Evolutionary conservation across 2,888 invertebrate species (phyloP).

Genomic region (Parnassius glacialis): DNA sequence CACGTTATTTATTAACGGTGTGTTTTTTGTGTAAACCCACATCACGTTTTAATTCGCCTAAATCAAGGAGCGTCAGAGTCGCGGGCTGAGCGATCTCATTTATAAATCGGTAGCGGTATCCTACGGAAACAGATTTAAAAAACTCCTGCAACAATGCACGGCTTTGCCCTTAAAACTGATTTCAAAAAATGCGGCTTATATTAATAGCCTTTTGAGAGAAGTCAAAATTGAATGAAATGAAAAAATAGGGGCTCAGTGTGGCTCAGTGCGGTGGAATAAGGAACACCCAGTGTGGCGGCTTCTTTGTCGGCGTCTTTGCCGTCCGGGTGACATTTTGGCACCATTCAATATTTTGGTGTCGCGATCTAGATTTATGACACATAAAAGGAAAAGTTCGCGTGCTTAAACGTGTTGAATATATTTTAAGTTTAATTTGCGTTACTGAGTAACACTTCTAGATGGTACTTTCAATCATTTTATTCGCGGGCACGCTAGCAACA

Average conservation of each 20-base stretch:
- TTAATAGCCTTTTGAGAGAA: slow-evolving; percentile 81
- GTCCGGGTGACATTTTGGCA: slow-evolving; percentile 79
- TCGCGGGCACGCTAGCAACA: too few species aligned
- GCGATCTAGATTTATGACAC: slow-evolving; percentile 76
- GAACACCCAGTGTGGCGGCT: slow-evolving; percentile 77
- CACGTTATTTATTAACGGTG: slow-evolving; percentile 68
- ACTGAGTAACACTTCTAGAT: slow-evolving; percentile 3
- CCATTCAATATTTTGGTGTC: slow-evolving; percentile 79
- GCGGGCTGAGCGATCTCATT: slow-evolving; percentile 62
- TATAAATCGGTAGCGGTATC: slow-evolving; percentile 79
- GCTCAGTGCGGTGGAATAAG: slow-evolving; percentile 57
- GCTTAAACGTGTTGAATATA: slow-evolving; percentile 38
- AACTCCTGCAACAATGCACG: slow-evolving; percentile 68
- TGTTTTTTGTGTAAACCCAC: slow-evolving; percentile 73
- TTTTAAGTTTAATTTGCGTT: slow-evolving; percentile 20
- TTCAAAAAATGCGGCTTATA: slow-evolving; percentile 78
- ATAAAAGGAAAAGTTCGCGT: slow-evolving; percentile 60
- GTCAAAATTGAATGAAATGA: slow-evolving; percentile 81
- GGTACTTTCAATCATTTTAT: neutral
- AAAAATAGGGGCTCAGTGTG: slow-evolving; percentile 71
- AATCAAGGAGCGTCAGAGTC: slow-evolving; percentile 64
- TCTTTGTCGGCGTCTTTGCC: slow-evolving; percentile 76
- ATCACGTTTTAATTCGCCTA: slow-evolving; percentile 75
- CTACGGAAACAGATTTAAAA: slow-evolving; percentile 79
- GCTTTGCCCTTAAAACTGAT: slow-evolving; percentile 73